Evolutionary conservation across 2,797 vertebrate genomes (phyloP).

Genomic region (Etheostoma perlongum): DNA sequence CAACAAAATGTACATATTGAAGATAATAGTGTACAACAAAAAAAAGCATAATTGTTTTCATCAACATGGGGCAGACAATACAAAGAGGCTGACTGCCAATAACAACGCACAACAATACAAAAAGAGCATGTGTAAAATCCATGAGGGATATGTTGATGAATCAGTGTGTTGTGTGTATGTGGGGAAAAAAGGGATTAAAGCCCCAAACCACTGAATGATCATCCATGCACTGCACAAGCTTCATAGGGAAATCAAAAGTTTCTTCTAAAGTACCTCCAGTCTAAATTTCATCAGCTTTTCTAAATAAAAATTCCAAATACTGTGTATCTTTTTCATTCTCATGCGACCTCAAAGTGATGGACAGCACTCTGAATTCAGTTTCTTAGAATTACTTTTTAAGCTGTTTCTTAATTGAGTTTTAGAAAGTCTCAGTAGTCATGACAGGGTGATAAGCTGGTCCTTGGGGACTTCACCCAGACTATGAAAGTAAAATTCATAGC

Average conservation of each 20-base stretch:
- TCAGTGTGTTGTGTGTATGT: conserved; percentile 9
- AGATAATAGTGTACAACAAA: conserved; percentile 14
- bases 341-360: conserved; percentile 25
- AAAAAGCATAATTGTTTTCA: conserved; percentile 14
- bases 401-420: conserved; percentile 69
- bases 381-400: conserved; percentile 43
- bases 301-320: conserved; percentile 32
- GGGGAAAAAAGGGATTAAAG: conserved; percentile 3
- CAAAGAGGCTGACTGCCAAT: neutral
- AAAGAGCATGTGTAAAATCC: neutral
- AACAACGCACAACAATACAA: neutral
- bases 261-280: conserved; percentile 11
- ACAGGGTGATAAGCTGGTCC: conserved; percentile 51
- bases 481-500: conserved; percentile 63
- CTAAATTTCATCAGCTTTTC: conserved; percentile 32
- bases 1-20: conserved; percentile 21
- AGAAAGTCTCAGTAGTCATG: conserved; percentile 48
- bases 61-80: conserved; percentile 14
- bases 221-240: conserved; percentile 3
- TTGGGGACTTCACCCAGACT: conserved; percentile 46
- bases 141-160: conserved; percentile 16
- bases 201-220: conserved; percentile 39
- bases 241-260: conserved; percentile 31
- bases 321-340: conserved; percentile 19
- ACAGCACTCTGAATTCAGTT: conserved; percentile 41